Percentiles rank a stretch among this genome's conserved stretches.
phyloP scores from a whole-genome alignment of 2,888 invertebrate species.

The Teleiodes luculella region DNA sequence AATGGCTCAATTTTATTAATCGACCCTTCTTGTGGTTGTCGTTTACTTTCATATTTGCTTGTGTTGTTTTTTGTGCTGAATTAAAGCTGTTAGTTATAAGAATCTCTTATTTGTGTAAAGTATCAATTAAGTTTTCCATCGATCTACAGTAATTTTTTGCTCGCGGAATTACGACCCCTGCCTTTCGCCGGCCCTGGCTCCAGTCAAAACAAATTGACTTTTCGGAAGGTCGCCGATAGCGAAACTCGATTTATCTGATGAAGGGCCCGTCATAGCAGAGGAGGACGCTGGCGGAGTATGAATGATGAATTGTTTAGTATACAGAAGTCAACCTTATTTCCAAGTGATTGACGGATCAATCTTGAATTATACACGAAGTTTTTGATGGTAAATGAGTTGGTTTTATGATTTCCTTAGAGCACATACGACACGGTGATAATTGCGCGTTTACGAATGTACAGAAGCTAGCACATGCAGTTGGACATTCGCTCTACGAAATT shows the following conservation, averaged over 20 bases:
- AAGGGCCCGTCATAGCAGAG: conserved; percentile 39
- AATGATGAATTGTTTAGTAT: conserved; percentile 10
- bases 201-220: conserved; percentile 58
- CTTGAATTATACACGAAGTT: not conserved
- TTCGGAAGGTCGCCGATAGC: conserved; percentile 45
- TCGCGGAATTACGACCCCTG: not conserved
- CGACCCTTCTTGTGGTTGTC: too few relatives aligned
- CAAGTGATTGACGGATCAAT: conserved; percentile 13
- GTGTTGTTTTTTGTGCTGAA: too few relatives aligned
- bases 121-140: not conserved
- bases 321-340: conserved; percentile 8
- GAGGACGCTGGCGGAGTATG: conserved; percentile 13
- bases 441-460: too few relatives aligned
- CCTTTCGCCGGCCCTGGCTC: conserved; percentile 9
- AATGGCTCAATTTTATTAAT: too few relatives aligned
- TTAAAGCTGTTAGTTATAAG: too few relatives aligned
- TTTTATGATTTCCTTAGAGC: too few relatives aligned
- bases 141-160: not conserved
- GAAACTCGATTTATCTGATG: conserved; percentile 51
- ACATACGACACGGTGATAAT: too few relatives aligned
- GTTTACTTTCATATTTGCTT: too few relatives aligned
- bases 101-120: too few relatives aligned
- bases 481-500: too few relatives aligned
- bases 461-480: too few relatives aligned
- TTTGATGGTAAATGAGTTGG: not conserved